phyloP scores from a whole-genome alignment of 1,140 invertebrate species.

The Trachymyrmex septentrionalis region DNA sequence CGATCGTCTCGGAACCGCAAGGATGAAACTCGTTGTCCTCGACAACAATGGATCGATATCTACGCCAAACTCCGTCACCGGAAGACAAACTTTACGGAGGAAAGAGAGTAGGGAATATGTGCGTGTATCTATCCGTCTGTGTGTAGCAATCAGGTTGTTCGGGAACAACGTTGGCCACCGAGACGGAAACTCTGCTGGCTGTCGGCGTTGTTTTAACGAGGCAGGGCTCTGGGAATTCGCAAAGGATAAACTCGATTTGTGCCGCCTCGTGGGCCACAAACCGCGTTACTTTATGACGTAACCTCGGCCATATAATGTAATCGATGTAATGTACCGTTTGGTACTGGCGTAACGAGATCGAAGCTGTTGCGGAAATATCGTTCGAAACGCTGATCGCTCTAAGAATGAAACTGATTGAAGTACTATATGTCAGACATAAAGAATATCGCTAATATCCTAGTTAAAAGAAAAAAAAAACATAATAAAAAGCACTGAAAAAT shows the following conservation, averaged over 20 bases:
- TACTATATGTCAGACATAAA: not conserved
- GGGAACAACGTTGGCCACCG: constrained; percentile 47
- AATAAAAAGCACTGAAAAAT: not conserved
- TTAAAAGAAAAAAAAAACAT: not conserved
- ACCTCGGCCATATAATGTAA: constrained; percentile 47
- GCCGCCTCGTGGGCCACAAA: constrained; percentile 45
- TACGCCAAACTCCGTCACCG: constrained; percentile 42
- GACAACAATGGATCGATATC: constrained; percentile 39
- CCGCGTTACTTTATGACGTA: constrained; percentile 58
- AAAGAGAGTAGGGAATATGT: not conserved
- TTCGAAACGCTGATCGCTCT: not conserved
- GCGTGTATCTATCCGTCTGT: not conserved
- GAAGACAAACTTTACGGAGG: constrained; percentile 41
- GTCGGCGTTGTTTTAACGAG: constrained; percentile 57
- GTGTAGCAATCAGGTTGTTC: constrained; percentile 45
- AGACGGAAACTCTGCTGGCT: constrained; percentile 53
- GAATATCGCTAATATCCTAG: not conserved
- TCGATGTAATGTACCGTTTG: constrained; percentile 39
- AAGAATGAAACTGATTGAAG: not conserved
- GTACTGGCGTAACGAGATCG: not conserved
- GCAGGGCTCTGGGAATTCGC: constrained; percentile 42
- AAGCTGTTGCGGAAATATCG: constrained; percentile 13
- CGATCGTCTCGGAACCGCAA: constrained; percentile 49
- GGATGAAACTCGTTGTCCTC: constrained; percentile 45
- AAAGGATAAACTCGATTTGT: constrained; percentile 64